Evolutionary conservation across 2,888 invertebrate species (phyloP), one percentile per base, ranked within the genome.

Genomic region (Troglohyphantes excavatus): DNA sequence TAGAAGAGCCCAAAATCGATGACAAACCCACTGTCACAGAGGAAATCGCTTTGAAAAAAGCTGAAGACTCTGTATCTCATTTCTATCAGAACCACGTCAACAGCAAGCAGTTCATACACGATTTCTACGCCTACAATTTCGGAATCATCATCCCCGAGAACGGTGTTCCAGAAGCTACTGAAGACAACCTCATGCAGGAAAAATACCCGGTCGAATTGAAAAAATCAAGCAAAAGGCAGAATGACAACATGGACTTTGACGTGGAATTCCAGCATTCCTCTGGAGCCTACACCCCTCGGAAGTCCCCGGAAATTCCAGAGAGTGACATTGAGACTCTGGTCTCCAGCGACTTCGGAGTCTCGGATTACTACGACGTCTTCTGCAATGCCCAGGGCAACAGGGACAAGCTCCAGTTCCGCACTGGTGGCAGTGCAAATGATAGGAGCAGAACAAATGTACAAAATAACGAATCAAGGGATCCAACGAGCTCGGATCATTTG

Each of bases 71-170:
- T 92, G 95, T 96, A 27, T 95, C 95, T 68, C 95, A 95, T 92
- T 96, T 96, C 93, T 96, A 96, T 93, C 95, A 95, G 13, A 96
- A 96, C 92, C 96, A 96, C 92, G 95, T 95, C 0, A 95, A 95
- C 91, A 96, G 96, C 92, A 95, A 95, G 86, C 95, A 96, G 88
- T 94, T 95, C 26, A 95, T 95, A 90, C 93, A 94, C 9, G 94
- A 94, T 91, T 92, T 93, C 84, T 92, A 92, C 90, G 91, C 79
- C 73, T 91, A 82, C 88, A 92, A 87, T 91, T 92, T 82, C 86
- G 91, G 83, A n/a, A 81, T 68, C 19, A 26, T 68, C 19, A 21
- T 68, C 29, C 59, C 76, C 0, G 82, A 89, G 23, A 76, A 82
- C 59, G 83, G 89, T 7, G 68, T 83, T 82, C 76, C 76, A 13